Evolutionary conservation across 2,797 vertebrate genomes (phyloP), one percentile per base, ranked within the genome.

Genomic region (Adelosebastes latens): DNA sequence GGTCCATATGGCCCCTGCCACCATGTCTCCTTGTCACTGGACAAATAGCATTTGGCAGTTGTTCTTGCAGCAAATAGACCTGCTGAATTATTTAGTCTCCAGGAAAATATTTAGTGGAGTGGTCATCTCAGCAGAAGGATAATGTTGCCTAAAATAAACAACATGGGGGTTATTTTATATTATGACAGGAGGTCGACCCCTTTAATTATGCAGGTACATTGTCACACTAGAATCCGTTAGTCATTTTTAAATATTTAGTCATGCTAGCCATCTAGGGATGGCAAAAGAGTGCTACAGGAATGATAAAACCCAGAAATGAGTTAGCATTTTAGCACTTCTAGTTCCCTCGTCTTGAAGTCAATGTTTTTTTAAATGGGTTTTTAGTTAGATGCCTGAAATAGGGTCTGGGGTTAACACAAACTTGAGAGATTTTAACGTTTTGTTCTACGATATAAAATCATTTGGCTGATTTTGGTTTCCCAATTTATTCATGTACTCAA

Each of bases 71-170:
- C 56, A 81, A 86, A 85, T 58, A 85, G 46, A 78, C 31, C 62
- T 12, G 7, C 29, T 90, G 75, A 90, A 87, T 90, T 86, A 89
- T 92, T 91, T 81, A 91, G 63, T 74, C 7, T 79, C 14, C 49
- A 52, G 71, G 79, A 85, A 82, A 75, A 83, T 74, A 78, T 73
- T 65, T 46, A 42, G 42, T 53, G 71, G 65, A 72, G 53, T 27
- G 12, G 77, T 82, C 70, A 64, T 53, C 82, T 76, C 65, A 74
- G 53, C 36, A 67, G 62, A 76, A 53, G 14, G 65, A 55, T 56
- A 62, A 63, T 55, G n/a, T 32, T 20, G n/a, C 53, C 66, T 72
- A 12, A 77, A 61, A 80, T 66, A 77, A 71, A 76, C 20, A 63
- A 52, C 27, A 42, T 32, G 22, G 3, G 18, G 49, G 55, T 29